Evolutionary conservation across 1,140 invertebrate genomes (phyloP).

Genomic region (Chionoecetes opilio): DNA sequence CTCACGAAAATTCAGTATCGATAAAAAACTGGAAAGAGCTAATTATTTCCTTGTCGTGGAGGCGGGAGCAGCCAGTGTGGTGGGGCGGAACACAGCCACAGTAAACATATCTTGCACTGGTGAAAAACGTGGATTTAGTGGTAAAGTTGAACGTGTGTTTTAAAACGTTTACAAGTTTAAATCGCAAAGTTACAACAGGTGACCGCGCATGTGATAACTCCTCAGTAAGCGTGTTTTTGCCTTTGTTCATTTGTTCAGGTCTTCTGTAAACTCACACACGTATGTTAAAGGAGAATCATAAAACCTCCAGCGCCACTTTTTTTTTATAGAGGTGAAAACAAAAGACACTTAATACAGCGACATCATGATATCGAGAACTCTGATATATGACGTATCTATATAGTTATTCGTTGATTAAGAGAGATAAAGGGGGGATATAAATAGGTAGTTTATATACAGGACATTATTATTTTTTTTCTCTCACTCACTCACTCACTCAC

Average conservation of each 20-base stretch:
- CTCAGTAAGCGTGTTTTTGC: background rate
- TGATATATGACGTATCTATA: no score
- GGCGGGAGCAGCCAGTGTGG: background rate
- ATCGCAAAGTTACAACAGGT: constrained; percentile 29
- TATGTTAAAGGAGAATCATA: no score
- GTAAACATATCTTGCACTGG: background rate
- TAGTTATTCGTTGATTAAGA: no score
- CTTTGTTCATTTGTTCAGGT: background rate
- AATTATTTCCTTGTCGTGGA: background rate
- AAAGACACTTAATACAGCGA: no score
- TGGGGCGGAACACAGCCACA: background rate
- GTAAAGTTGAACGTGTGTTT: constrained; percentile 29
- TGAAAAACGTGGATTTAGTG: background rate
- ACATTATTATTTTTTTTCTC: background rate
- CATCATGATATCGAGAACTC: no score
- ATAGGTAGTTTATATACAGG: no score
- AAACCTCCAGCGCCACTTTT: no score
- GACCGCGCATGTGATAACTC: background rate
- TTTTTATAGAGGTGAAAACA: no score
- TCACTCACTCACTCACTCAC: background rate
- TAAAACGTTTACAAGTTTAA: constrained; percentile 10
- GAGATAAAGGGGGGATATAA: no score
- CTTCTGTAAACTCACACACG: background rate
- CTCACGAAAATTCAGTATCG: background rate
- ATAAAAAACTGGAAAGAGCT: background rate